Base-by-base conservation (phyloP, 2,113 vertebrate species). In the Triplophysa rosa region DNA sequence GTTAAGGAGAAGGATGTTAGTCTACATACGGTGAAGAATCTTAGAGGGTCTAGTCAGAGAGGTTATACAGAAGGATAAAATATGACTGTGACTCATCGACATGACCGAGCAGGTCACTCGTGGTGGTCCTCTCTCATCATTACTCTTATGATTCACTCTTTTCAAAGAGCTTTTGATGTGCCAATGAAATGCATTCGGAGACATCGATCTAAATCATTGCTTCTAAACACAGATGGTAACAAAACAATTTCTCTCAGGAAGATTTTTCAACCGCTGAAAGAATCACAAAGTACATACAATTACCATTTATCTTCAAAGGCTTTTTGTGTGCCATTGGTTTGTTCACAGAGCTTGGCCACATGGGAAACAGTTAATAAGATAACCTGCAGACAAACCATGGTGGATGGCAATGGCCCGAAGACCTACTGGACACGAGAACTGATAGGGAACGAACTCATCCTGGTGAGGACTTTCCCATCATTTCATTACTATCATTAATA, bases 341-440 rank as follows among this genome's bases (percentile, higher is more conserved):
- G 14, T 89, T 83, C 33, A 26, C 93, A 99, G 98, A 99, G 98
- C 85, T 89, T 98, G 89, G 91, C 95, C 83, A 96, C 94, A 68
- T 99, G 97, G 97, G 98, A 99, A 88, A 95, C 92, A 0, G 96
- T 97, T 89, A 97, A 96, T 90, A 99, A 99, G 91, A 96, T 99
- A 73, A 93, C 92, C 87, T 99, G 98, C 92, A 95, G 93, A 78
- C 98, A 99, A 90, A 96, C 94, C 69, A 95, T 98, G 0, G 69
- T 96, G 79, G 96, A 95, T 1, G 96, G 95, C 42, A 90, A 90
- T 0, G 96, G 97, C 19, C 97, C 97, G 12, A 97, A 96, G 88
- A 99, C 98, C 26, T 97, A 94, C 88, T 99, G 98, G 98, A 98
- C 95, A 86, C 93, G 98, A 13, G 97, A 99, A 82, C 88, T 99